Percentiles rank a stretch among this genome's conserved stretches.
Evolutionary conservation across 2,797 vertebrate genomes (phyloP).

Genomic region (Huso huso): DNA sequence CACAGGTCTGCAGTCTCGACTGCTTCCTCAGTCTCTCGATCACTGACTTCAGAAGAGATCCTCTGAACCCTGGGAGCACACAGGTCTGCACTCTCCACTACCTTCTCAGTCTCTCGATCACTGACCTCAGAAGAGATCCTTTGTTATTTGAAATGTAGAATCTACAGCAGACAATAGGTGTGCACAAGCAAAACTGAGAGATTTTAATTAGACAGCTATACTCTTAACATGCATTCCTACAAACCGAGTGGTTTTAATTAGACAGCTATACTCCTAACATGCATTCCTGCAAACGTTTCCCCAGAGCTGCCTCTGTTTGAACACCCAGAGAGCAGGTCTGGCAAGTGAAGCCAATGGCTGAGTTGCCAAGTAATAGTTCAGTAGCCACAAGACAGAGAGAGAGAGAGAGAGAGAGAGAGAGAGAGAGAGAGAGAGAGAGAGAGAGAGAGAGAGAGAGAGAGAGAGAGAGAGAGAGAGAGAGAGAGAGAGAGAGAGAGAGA

Average conservation of each 20-base stretch:
- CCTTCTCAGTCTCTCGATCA: neutral
- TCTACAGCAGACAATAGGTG: neutral
- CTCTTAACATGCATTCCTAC: too few species aligned
- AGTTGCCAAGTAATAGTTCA: neutral
- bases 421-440: conserved; percentile 4
- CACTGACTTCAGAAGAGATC: conserved; percentile 10
- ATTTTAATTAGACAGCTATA: too few species aligned
- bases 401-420: conserved; percentile 10
- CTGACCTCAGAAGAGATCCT: conserved; percentile 8
- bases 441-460: neutral
- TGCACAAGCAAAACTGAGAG: conserved; percentile 6
- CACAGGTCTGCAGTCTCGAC: too few species aligned
- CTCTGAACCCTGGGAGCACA: neutral
- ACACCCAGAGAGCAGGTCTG: too few species aligned
- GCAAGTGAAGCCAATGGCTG: too few species aligned
- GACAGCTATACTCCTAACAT: too few species aligned
- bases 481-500: too few species aligned
- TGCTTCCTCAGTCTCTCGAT: neutral
- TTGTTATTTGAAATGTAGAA: neutral
- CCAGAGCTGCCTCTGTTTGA: too few species aligned
- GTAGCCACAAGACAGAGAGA: conserved; percentile 8
- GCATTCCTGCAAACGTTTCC: too few species aligned
- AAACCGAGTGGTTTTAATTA: neutral
- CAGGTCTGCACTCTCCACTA: too few species aligned
- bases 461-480: neutral